Conservation (phyloP, 2,888 invertebrate genomes). For the Cheilosia vernalis region DNA sequence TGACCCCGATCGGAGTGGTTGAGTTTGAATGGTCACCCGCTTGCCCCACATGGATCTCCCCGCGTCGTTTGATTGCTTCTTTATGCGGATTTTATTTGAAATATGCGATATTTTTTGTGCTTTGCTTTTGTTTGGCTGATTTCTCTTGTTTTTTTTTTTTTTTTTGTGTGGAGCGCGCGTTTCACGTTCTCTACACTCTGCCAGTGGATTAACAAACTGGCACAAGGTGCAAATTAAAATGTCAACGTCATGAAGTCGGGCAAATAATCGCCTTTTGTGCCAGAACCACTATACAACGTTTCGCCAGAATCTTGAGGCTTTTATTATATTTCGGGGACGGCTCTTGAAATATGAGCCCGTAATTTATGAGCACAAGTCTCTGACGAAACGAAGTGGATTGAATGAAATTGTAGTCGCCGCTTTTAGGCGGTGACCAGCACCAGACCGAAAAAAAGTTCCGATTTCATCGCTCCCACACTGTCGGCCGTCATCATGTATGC, state of each 20-base stretch:
- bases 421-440: slow-evolving; percentile 37
- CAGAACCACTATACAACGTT: slow-evolving; percentile 22
- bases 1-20: slow-evolving; percentile 50
- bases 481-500: background rate
- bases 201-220: slow-evolving; percentile 71
- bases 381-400: slow-evolving; percentile 56
- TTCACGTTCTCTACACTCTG: slow-evolving; percentile 25
- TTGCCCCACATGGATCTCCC: slow-evolving; percentile 10
- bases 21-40: slow-evolving; percentile 30
- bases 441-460: slow-evolving; percentile 59
- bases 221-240: slow-evolving; percentile 75
- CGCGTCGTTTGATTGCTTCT: slow-evolving; percentile 47
- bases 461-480: slow-evolving; percentile 44
- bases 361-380: slow-evolving; percentile 62
- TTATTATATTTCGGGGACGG: slow-evolving; percentile 62
- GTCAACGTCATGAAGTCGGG: slow-evolving; percentile 75
- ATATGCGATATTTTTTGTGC: slow-evolving; percentile 18
- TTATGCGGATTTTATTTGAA: slow-evolving; percentile 52
- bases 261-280: slow-evolving; percentile 73
- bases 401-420: slow-evolving; percentile 35
- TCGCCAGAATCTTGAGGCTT: slow-evolving; percentile 42
- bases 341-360: slow-evolving; percentile 72
- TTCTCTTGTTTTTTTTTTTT: slow-evolving; percentile 31
- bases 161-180: slow-evolving; percentile 19
- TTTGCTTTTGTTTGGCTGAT: slow-evolving; percentile 35